Base-by-base conservation (phyloP, 2,113 vertebrate genomes). In the Numenius arquata region DNA sequence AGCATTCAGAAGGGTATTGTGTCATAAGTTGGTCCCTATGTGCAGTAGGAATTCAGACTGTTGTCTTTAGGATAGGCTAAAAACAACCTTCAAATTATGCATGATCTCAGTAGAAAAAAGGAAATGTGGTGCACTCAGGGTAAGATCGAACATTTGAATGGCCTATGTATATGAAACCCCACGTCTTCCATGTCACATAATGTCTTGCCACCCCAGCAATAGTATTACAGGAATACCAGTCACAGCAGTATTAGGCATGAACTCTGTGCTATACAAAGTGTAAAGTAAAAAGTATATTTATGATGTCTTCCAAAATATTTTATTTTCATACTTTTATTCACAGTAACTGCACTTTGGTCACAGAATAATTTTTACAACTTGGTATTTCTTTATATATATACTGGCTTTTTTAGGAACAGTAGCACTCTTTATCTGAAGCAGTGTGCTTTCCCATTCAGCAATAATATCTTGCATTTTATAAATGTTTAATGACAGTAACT, bases 1-100 rank as follows among this genome's bases (percentile, higher is more conserved):
- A 77, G 5, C 4, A 0, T 29, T 67, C 47, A 62, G 32, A 66
- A 66, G 6, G 27, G 6, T 29, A 4, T 12, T 1, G 0, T 5
- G 15, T 22, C 32, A 29, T 12, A 3, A 23, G 34, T n/a, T 52
- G 25, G 3, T 53, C 47, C 16, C 43, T 38, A 3, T 2, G 9
- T 19, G 22, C 1, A 6, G 7, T 23, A 38, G 75, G 43, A 38
- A 36, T 40, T 38, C 32, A 43, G 26, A 20, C 17, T 36, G 18
- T 14, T 41, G 16, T 68, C 23, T 84, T 59, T 34, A 84, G 20
- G 10, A 25, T 12, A 43, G 52, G 8, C 23, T 89, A 29, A 62
- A 71, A 89, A 6, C 4, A 63, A 50, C 11, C 18, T n/a, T n/a
- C 30, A 55, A 82, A 85, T 65, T 83, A 21, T 18, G 19, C 4